Conservation (phyloP, 2,797 vertebrate species). For the Zalophus californianus region DNA sequence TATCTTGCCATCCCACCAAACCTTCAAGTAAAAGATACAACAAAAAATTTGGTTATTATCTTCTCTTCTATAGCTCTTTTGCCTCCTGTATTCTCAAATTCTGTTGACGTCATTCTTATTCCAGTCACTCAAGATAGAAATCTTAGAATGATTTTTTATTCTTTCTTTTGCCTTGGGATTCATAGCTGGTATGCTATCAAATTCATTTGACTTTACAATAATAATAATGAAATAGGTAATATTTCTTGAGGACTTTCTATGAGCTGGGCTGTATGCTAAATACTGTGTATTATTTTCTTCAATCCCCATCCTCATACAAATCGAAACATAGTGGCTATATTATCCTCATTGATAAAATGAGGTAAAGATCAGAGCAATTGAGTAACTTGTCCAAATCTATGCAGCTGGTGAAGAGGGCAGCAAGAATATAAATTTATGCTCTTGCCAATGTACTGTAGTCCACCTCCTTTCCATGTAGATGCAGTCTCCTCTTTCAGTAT, state of each 20-base stretch:
- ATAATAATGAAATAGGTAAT: not conserved
- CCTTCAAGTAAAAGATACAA: not conserved
- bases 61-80: not conserved
- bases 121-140: not conserved
- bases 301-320: not conserved
- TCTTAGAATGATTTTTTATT: not conserved
- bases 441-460: not conserved
- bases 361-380: not conserved
- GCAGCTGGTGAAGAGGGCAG: not conserved
- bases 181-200: not conserved
- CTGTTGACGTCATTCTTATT: not conserved
- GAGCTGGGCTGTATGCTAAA: not conserved
- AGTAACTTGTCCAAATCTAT: not conserved
- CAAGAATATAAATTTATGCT: not conserved
- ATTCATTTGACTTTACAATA: conserved; percentile 13
- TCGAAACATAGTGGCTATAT: not conserved
- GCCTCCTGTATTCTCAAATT: not conserved
- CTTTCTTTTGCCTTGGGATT: not conserved
- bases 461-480: not conserved
- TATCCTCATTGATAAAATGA: not conserved
- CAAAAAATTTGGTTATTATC: not conserved
- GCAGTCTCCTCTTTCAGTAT: not conserved
- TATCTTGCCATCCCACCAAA: not conserved
- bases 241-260: not conserved
- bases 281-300: not conserved